Base-by-base conservation (phyloP, 2,888 invertebrate genomes). In the Metalampra italica region DNA sequence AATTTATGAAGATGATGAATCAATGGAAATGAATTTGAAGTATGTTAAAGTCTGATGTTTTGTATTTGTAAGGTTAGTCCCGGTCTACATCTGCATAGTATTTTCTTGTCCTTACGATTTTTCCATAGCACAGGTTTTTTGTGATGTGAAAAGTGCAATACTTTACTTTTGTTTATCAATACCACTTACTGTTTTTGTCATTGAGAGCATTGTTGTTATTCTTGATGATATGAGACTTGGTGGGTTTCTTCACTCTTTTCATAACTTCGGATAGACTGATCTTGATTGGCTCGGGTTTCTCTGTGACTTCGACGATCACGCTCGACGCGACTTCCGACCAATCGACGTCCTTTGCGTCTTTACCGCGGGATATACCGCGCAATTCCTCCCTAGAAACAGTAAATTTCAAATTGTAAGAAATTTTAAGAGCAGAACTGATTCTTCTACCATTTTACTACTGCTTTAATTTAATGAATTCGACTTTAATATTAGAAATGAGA, bases 341-440 rank as follows among this genome's bases (percentile, higher is more conserved):
- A 79, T 97, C 96, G 0, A 97, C 92, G 75, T 97, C 97, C 77
- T 96, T 95, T 0, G 93, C 94, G 71, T 94, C 93, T 62, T 94
- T 93, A 36, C 95, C 96, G 56, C 97, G 92, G 0, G 96, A 95
- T 30, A 96, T 92, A 14, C 97, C 97, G 29, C 94, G 83, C 7
- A 97, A 90, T 78, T 97, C 97, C 81, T 97, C 97, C 55, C 95
- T 94, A 70, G 8, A 69, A 62, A 30, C 9, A 50, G 39, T 40
- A 29, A 7, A 47, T 22, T 39, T 8, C 7, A 39, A 13, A 11
- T 3, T 12, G 13, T 39, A 8, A 13, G n/a, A n/a, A n/a, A n/a
- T n/a, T n/a, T n/a, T n/a, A n/a, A n/a, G n/a, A n/a, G n/a, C n/a
- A n/a, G 8, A 13, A 2, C 14, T 1, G 13, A 39, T 13, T 12